These are phyloP conservation scores for Acipenser oxyrinchus DNA, from an alignment of 2,797 vertebrate genomes.

Conservation along the genomic window DNA sequence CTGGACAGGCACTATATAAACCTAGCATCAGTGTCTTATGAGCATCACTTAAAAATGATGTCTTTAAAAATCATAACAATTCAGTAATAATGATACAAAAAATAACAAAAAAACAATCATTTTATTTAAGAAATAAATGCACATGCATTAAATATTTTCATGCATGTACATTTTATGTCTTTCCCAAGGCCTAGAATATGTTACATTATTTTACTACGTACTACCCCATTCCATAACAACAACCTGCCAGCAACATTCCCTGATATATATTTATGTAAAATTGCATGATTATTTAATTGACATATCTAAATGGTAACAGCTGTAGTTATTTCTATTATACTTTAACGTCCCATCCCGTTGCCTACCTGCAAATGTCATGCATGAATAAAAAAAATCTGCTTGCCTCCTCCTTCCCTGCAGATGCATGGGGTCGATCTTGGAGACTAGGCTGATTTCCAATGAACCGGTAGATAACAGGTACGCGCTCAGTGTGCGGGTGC, in stretches of 20 bases:
- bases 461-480: constrained; percentile 14
- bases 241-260: constrained; percentile 6
- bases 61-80: no score
- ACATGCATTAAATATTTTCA: no score
- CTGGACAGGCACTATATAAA: no score
- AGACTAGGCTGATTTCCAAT: constrained; percentile 12
- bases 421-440: constrained; percentile 7
- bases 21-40: no score
- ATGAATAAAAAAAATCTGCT: constrained; percentile 6
- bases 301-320: no score
- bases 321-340: background rate
- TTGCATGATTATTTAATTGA: background rate
- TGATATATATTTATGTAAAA: constrained; percentile 1
- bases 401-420: background rate
- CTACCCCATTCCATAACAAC: constrained; percentile 4
- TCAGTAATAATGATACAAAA: no score
- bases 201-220: background rate
- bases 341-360: constrained; percentile 5
- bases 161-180: no score
- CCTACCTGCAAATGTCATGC: constrained; percentile 19
- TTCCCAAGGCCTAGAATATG: no score
- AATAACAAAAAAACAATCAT: no score
- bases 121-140: no score
- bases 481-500: constrained; percentile 3
- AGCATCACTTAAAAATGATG: no score